A percentile compares a stretch with the other conserved stretches of the same genome.
phyloP scores from a whole-genome alignment of 1,140 invertebrate genomes.

The Dendrolimus kikuchii region DNA sequence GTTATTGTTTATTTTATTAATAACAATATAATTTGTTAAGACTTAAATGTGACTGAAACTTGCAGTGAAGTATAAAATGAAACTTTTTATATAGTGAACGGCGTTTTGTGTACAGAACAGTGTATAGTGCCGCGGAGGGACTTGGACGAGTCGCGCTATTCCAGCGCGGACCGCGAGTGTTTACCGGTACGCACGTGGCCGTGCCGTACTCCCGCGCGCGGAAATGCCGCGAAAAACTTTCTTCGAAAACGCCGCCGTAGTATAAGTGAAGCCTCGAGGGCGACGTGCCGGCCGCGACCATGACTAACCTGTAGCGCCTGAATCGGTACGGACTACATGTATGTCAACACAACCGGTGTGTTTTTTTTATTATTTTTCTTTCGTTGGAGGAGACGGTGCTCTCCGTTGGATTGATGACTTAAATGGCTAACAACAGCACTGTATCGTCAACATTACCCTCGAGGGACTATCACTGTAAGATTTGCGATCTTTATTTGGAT shows the following conservation, averaged over 20 bases:
- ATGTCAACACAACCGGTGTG: slow-evolving; percentile 42
- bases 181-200: slow-evolving; percentile 62
- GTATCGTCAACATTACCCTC: slow-evolving; percentile 62
- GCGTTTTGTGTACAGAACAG: slow-evolving; percentile 1
- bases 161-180: slow-evolving; percentile 34
- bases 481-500: slow-evolving; percentile 82
- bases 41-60: slow-evolving; percentile 8
- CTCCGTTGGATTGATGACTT: slow-evolving; percentile 61
- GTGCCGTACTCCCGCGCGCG: slow-evolving; percentile 42
- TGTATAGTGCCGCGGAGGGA: slow-evolving; percentile 15
- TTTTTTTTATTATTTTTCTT: slow-evolving; percentile 66
- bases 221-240: slow-evolving; percentile 67
- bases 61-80: slow-evolving; percentile 4
- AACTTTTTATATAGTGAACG: slow-evolving; percentile 20
- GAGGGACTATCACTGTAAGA: slow-evolving; percentile 78
- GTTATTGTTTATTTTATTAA: slow-evolving; percentile 1
- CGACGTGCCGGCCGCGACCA: slow-evolving; percentile 36
- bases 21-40: neutral
- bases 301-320: slow-evolving; percentile 55
- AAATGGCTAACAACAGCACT: slow-evolving; percentile 71
- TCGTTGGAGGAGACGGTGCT: slow-evolving; percentile 64
- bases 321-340: slow-evolving; percentile 52
- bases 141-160: slow-evolving; percentile 13
- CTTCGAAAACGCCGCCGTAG: slow-evolving; percentile 49
- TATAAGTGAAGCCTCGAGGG: slow-evolving; percentile 37